Evolutionary conservation across 2,888 invertebrate species (phyloP), one percentile per base, ranked within the genome.

Genomic region (Amphiduros pacificus): DNA sequence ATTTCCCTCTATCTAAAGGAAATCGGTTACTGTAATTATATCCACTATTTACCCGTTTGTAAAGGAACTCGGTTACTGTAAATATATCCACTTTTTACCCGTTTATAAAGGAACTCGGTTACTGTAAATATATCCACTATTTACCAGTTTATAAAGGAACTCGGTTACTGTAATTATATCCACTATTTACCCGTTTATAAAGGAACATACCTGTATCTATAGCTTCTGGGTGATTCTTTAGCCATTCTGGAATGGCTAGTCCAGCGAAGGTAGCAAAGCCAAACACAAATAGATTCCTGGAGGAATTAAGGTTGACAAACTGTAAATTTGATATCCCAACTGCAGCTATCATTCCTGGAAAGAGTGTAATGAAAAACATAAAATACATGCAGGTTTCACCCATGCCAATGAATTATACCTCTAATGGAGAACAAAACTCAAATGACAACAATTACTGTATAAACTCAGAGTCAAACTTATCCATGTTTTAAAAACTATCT

Each of bases 201-300:
- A n/a, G n/a, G n/a, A n/a, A n/a, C n/a, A n/a, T 62, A 71, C 76
- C 76, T 58, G 76, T 74, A n/a, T 73, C 29, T 2, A 76, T 66
- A 17, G 59, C 67, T 2, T 63, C 60, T 1, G 71, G 70, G 44
- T 67, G 70, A 9, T 60, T 62, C 32, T 65, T 63, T 20, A 73
- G 54, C 71, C 72, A 74, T n/a, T 66, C 51, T 0, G 77, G 75
- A 4, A 83, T 67, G 64, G 78, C 86, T 84, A 93, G 80, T 1
- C 93, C 92, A 73, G 92, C 89, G 83, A 94, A 92, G 63, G 93
- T 85, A 1, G 93, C 91, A 74, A 93, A 88, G 20, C 94, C 94
- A 74, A 94, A 88, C 28, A 93, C 93, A 80, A 92, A 28, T 32
- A 9, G n/a, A 17, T 44, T 44, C n/a, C 44, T n/a, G 44, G 44